Evolutionary conservation across 1,140 invertebrate genomes (phyloP).

Genomic region (Calliopsis andreniformis): DNA sequence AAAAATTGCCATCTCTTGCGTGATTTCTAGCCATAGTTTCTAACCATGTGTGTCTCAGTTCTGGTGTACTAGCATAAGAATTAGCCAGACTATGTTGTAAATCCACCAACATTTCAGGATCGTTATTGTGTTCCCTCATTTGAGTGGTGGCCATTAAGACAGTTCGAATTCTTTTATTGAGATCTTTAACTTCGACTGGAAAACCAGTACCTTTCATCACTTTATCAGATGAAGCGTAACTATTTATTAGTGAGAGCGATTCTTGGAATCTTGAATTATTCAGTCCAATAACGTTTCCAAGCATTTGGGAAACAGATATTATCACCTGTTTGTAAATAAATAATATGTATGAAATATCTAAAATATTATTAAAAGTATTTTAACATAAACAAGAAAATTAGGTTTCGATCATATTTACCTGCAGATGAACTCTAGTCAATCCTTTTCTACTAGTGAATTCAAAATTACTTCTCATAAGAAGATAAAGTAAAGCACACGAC

Average conservation of each 20-base stretch:
- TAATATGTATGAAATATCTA: conserved; percentile 37
- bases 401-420: conserved; percentile 82
- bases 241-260: conserved; percentile 94
- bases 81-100: conserved; percentile 96
- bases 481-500: conserved; percentile 93
- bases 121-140: conserved; percentile 93
- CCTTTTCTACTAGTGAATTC: conserved; percentile 92
- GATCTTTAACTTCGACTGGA: conserved; percentile 93
- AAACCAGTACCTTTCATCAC: conserved; percentile 95
- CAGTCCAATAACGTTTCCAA: conserved; percentile 92
- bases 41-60: conserved; percentile 95
- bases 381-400: conserved; percentile 48
- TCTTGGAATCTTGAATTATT: conserved; percentile 96
- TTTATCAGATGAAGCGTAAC: conserved; percentile 95
- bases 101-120: conserved; percentile 95
- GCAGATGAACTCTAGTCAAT: conserved; percentile 92
- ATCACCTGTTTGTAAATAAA: conserved; percentile 84
- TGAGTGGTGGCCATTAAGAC: conserved; percentile 96
- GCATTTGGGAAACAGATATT: conserved; percentile 95
- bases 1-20: conserved; percentile 88
- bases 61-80: conserved; percentile 96
- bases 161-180: conserved; percentile 94
- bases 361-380: conserved; percentile 4
- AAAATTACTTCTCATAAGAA: conserved; percentile 96
- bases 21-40: conserved; percentile 95